Base-by-base conservation (phyloP, 2,797 vertebrate genomes). In the Falco columbarius region DNA sequence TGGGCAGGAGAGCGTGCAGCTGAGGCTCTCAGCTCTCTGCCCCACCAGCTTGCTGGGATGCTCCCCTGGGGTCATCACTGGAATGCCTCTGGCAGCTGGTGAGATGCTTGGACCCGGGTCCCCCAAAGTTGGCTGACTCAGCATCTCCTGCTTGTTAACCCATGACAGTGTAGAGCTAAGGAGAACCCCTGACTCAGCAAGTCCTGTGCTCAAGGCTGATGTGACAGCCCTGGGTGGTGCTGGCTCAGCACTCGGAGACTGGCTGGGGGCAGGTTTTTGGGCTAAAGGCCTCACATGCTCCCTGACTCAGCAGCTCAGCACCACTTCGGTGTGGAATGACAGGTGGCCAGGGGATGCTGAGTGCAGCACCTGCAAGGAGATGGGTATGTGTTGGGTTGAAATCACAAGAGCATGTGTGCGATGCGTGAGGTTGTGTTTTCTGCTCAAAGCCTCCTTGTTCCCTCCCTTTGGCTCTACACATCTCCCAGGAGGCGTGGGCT, bases 81-180 rank as follows among this genome's bases (percentile, higher is more conserved):
- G 42, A 40, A 38, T 29, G 12, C 51, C 17, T 68, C 22, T 29
- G 46, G 29, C 1, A 3, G n/a, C 62, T 27, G 34, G 3, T 18
- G 58, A 38, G 73, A n/a, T 2, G 12, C 52, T 56, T 38, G 44
- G 54, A 42, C 36, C 17, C 0, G 0, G 5, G 6, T 47, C 12
- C 21, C 59, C 55, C 8, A 9, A 5, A 75, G 44, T 5, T 46
- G 68, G 14, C 42, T 83, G 73, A 75, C 52, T 94, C 87, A 42
- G 71, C 71, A 34, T 29, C 29, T 81, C 17, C 61, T 0, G 1
- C 1, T 4, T 40, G 11, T 44, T 18, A 56, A 46, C 46, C 46
- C 1, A 1, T 40, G 54, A 10, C 8, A 23, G 21, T 0, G 0
- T 7, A 36, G 61, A 46, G 68, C 63, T 3, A 3, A 27, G 44